Evolutionary conservation across 2,888 invertebrate genomes (phyloP), one percentile per base, ranked within the genome.

Genomic region (Liodrosophila aerea): DNA sequence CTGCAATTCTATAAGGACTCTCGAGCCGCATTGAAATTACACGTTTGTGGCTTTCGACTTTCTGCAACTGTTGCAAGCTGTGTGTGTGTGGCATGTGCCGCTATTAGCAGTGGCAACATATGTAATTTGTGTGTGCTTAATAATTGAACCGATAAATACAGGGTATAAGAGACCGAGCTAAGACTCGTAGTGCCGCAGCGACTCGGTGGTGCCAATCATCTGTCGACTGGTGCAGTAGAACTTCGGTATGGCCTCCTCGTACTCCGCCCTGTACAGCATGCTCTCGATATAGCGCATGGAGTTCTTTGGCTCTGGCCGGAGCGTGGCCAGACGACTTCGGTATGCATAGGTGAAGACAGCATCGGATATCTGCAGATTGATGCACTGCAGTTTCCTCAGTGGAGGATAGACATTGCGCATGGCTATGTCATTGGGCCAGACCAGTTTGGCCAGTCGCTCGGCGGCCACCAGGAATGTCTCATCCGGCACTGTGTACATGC

Each of bases 391-490:
- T 33, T 86, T 86, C 1, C 59, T 22, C 1, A 41, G 27, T 0
- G 78, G 82, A 2, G 86, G 86, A 13, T 43, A 86, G 1, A 77
- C 60, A 7, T 86, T 36, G 7, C 76, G 45, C 45, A 30, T 62
- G 13, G 29, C 61, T 27, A 81, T 15, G 33, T 85, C 80, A 1
- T 39, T 64, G 11, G 81, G 81, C 78, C 86, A 82, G 0, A 81
- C 82, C 16, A 81, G 12, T 1, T 49, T 49, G 15, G 72, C 13
- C 7, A 81, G 9, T 0, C 69, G 51, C 13, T 82, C 69, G 7
- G 86, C 86, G 0, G 64, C 78, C 1, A 73, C 65, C 8, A 72
- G 47, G 16, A 77, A 85, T 0, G 58, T 41, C n/a, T 86, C 85
- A 9, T 77, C 69, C 9, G 86, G 72, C 15, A 81, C 58, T 0